Evolutionary conservation across 2,797 vertebrate species (phyloP).

Genomic region (Peromyscus melanophrys): DNA sequence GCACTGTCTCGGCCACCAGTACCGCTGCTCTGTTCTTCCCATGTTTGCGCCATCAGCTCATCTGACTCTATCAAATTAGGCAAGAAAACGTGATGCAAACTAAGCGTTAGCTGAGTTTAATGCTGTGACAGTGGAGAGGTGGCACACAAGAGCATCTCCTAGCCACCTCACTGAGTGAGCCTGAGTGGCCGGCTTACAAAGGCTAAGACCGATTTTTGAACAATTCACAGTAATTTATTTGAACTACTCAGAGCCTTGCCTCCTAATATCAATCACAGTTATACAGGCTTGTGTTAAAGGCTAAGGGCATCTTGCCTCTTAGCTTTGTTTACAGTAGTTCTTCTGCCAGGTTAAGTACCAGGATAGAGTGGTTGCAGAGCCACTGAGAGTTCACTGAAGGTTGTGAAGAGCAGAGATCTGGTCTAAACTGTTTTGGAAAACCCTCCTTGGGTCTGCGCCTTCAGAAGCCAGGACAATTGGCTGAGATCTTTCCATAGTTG

Average conservation of each 20-base stretch:
- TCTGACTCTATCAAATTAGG: background rate
- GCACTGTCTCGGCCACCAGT: background rate
- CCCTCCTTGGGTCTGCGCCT: background rate
- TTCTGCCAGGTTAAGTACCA: background rate
- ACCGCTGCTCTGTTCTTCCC: background rate
- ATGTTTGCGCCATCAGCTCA: background rate
- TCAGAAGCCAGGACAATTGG: background rate
- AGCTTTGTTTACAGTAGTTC: background rate
- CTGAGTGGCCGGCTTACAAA: background rate
- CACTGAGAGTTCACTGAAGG: background rate
- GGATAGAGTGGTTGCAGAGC: background rate
- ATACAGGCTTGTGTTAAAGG: background rate
- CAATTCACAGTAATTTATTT: background rate
- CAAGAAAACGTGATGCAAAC: background rate
- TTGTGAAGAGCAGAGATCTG: background rate
- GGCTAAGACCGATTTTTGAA: accelerated
- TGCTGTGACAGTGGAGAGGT: background rate
- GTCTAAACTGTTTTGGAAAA: background rate
- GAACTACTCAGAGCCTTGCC: background rate
- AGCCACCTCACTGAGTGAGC: background rate
- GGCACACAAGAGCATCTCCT: background rate
- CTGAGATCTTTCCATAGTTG: background rate
- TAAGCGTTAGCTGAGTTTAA: background rate
- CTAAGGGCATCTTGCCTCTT: background rate
- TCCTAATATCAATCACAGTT: background rate